Evolutionary conservation across 1,140 invertebrate species (phyloP), one percentile per base, ranked within the genome.

Genomic region (Drosophila novamexicana): DNA sequence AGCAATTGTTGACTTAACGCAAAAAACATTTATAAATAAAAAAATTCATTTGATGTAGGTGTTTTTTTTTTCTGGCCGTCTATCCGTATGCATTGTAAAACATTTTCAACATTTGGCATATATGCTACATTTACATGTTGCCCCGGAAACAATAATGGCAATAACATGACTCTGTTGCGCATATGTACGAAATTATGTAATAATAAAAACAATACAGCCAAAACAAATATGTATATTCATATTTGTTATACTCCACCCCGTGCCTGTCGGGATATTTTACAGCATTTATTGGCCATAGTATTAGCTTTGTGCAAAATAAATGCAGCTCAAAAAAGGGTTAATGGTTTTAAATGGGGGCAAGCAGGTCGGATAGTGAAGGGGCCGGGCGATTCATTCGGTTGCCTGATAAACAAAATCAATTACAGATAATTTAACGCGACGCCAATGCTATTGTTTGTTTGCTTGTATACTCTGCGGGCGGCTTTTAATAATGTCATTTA

Each of bases 381-480:
- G 53, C 44, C 12, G 16, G 29, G 52, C 52, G 22, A 10, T 29
- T 42, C 36, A 10, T 14, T 10, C n/a, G 53, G 49, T 57, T 54
- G 68, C 56, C 58, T 76, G 83, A 82, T 79, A 80, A 88, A 89
- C 84, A 88, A 88, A 88, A 88, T 88, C 84, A 88, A 88, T 88
- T 88, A 88, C 84, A 89, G 80, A 81, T 84, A 84, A 88, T 83
- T 88, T 88, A 84, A 84, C 67, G 57, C 37, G 44, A 49, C 50
- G 71, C 42, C 61, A 52, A 70, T 64, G 61, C 66, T 72, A 71
- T 75, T 70, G 56, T 57, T 67, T 75, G 65, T 74, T 74, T 68
- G 67, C 58, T 75, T 75, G 67, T 63, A 65, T 75, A 69, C 58
- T 59, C 61, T 53, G 47, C 62, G 62, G 52, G 45, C 37, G 59